Percentiles rank a stretch among this genome's conserved stretches.
Conservation (phyloP, 2,888 invertebrate genomes). For the Thera britannica region DNA sequence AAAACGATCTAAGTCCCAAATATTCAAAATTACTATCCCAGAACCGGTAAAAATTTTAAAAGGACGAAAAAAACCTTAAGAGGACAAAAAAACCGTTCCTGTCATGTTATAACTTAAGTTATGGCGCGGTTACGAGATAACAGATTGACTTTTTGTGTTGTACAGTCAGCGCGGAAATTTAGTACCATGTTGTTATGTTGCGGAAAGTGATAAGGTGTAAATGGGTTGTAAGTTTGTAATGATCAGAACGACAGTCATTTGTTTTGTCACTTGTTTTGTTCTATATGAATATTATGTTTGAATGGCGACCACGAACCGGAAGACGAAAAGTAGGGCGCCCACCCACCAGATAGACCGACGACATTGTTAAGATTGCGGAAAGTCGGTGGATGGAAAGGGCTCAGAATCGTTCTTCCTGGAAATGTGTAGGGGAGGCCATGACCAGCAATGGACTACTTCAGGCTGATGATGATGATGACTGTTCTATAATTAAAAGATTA, state of each 20-base stretch:
- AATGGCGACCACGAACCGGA: no score
- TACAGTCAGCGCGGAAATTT: constrained; percentile 35
- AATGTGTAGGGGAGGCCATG: no score
- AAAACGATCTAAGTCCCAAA: constrained; percentile 7
- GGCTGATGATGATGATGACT: no score
- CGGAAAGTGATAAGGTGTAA: constrained; percentile 12
- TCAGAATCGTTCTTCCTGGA: no score
- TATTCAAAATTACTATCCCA: constrained; percentile 22
- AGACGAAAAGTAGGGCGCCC: no score
- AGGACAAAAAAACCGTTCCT: constrained; percentile 43
- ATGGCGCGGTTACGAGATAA: constrained; percentile 45
- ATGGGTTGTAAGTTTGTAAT: constrained; percentile 19
- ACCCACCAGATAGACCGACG: no score
- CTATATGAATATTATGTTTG: not conserved
- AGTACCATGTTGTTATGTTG: constrained; percentile 11
- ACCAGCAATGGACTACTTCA: no score
- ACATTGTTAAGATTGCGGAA: no score
- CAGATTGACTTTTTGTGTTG: constrained; percentile 48
- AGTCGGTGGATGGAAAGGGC: no score
- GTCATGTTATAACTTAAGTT: constrained; percentile 51
- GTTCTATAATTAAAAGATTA: no score
- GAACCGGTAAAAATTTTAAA: constrained; percentile 25
- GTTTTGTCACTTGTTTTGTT: not conserved
- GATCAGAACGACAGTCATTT: constrained; percentile 5
- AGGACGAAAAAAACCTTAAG: constrained; percentile 27